These are phyloP conservation scores for Homarus americanus DNA, from an alignment of 1,140 invertebrate genomes.

Conservation along the genomic window DNA sequence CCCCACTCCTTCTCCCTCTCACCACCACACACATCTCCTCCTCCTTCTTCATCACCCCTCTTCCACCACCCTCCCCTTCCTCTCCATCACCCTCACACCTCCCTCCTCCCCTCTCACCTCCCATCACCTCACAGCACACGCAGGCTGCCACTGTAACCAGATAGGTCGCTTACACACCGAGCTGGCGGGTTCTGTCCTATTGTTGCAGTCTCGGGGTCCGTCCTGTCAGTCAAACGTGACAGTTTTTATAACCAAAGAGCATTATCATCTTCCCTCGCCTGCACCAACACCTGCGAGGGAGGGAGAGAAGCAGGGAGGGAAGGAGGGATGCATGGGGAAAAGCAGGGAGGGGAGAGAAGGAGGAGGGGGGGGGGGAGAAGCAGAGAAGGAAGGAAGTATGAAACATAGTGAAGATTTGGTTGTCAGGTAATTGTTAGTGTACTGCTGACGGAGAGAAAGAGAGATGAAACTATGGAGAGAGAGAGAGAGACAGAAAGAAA, in stretches of 20 bases:
- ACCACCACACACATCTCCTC: too few relatives aligned
- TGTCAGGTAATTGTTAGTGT: too few relatives aligned
- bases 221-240: conserved; percentile 24
- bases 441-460: too few relatives aligned
- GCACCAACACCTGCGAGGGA: not conserved
- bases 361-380: not conserved
- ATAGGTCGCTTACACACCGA: not conserved
- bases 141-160: not conserved
- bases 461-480: too few relatives aligned
- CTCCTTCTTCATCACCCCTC: too few relatives aligned
- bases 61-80: too few relatives aligned
- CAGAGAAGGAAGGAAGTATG: not conserved
- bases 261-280: conserved; percentile 37
- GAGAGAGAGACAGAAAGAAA: too few relatives aligned
- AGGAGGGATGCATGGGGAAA: not conserved
- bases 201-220: not conserved
- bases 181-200: not conserved
- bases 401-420: too few relatives aligned
- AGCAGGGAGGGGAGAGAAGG: not conserved
- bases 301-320: not conserved
- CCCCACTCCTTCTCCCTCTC: not conserved
- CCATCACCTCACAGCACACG: not conserved
- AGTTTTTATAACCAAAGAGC: conserved; percentile 39
- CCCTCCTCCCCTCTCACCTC: not conserved
- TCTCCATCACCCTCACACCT: not conserved